Evolutionary conservation across 2,888 invertebrate genomes (phyloP).

Genomic region (Phortica okadai): DNA sequence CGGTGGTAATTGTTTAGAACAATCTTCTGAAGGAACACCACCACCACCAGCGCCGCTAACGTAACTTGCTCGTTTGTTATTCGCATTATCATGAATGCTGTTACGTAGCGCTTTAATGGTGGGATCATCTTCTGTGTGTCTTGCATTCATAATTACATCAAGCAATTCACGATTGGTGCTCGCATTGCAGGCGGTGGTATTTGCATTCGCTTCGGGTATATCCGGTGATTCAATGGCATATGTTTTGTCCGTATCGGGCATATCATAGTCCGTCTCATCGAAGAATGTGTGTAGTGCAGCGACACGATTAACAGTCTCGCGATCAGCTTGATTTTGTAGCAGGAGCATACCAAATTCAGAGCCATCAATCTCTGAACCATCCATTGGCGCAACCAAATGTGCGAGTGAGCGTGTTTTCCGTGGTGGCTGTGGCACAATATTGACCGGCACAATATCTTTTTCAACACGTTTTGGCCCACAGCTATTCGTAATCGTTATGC

Average conservation of each 20-base stretch:
- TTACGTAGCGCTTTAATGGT: constrained; percentile 74
- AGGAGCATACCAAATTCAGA: constrained; percentile 76
- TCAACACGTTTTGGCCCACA: constrained; percentile 73
- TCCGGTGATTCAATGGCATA: constrained; percentile 62
- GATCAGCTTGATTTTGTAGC: constrained; percentile 76
- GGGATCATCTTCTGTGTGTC: constrained; percentile 76
- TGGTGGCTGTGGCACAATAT: constrained; percentile 88
- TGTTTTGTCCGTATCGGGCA: constrained; percentile 60
- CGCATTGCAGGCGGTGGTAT: constrained; percentile 65
- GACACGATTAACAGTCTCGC: constrained; percentile 60
- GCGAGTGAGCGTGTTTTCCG: constrained; percentile 84
- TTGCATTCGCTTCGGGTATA: constrained; percentile 63
- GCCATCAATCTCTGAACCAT: constrained; percentile 74
- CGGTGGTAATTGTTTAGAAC: constrained; percentile 61
- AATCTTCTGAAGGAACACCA: constrained; percentile 3
- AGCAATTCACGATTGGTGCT: constrained; percentile 79
- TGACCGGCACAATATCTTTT: constrained; percentile 85
- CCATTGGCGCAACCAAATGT: constrained; percentile 81
- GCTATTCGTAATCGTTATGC: constrained; percentile 67
- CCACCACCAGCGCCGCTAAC: constrained; percentile 37
- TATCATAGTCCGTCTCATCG: constrained; percentile 70
- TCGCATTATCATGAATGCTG: constrained; percentile 40
- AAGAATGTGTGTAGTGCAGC: constrained; percentile 73
- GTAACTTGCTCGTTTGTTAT: constrained; percentile 47
- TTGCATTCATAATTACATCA: constrained; percentile 79